phyloP scores from a whole-genome alignment of 2,113 vertebrate species.

The Prionailurus viverrinus region DNA sequence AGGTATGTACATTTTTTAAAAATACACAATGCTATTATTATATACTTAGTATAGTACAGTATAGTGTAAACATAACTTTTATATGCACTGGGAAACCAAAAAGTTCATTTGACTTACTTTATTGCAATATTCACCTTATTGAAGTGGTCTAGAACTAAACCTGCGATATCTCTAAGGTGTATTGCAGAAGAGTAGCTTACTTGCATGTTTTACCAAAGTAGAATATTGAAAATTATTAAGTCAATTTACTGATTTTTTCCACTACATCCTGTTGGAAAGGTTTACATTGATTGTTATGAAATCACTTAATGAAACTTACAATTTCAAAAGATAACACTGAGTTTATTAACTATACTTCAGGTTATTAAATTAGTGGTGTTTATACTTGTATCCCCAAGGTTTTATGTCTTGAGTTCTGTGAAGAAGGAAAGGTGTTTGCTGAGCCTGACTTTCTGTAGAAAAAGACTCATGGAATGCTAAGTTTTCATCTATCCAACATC shows the following conservation, averaged over 20 bases:
- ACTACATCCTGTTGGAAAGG: neutral
- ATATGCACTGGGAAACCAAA: neutral
- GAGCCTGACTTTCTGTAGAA: neutral
- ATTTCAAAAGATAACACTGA: neutral
- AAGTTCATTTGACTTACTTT: neutral
- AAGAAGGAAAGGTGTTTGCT: conserved; percentile 34
- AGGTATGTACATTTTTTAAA: neutral
- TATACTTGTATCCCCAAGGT: neutral
- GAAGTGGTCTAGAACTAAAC: neutral
- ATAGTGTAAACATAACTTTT: neutral
- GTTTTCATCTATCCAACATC: neutral
- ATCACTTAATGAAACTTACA: conserved; percentile 42
- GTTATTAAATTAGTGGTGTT: neutral
- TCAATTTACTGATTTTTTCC: conserved; percentile 19
- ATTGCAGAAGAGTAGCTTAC: neutral
- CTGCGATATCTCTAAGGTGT: neutral
- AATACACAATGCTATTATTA: neutral
- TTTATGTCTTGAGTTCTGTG: conserved; percentile 34
- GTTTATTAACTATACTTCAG: neutral
- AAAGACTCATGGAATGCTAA: neutral
- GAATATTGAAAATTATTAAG: conserved; percentile 41
- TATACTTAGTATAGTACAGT: neutral
- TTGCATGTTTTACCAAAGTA: conserved; percentile 15
- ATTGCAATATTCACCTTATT: neutral
- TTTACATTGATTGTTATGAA: neutral